These are phyloP conservation scores for Drosophila ogumai DNA, from an alignment of 1,140 invertebrate species.

Conservation along the genomic window DNA sequence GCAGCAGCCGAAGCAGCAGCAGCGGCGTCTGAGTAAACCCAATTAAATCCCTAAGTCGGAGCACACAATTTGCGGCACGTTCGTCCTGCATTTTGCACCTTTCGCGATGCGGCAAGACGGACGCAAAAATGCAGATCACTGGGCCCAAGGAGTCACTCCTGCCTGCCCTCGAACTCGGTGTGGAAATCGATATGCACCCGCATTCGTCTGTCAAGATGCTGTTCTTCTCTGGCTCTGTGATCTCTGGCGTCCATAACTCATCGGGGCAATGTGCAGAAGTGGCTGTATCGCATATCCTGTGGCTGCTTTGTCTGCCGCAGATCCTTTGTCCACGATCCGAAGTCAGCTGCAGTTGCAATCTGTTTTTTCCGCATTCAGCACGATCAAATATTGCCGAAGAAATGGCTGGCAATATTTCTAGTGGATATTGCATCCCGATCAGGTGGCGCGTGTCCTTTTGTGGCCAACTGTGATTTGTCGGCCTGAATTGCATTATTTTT, in stretches of 20 bases:
- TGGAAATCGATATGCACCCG: slow-evolving; percentile 78
- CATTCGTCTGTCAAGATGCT: slow-evolving; percentile 64
- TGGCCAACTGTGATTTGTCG: slow-evolving; percentile 77
- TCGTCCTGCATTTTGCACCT: slow-evolving; percentile 70
- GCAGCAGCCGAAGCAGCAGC: slow-evolving; percentile 20
- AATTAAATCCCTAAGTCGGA: slow-evolving; percentile 75
- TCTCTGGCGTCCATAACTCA: slow-evolving; percentile 68
- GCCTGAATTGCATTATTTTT: slow-evolving; percentile 35
- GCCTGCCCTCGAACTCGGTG: background rate
- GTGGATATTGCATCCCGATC: slow-evolving; percentile 43
- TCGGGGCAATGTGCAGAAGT: slow-evolving; percentile 81
- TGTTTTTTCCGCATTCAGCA: slow-evolving; percentile 72
- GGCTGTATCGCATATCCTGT: slow-evolving; percentile 82
- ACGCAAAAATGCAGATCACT: slow-evolving; percentile 73
- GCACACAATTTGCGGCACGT: slow-evolving; percentile 69
- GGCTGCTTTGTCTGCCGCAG: slow-evolving; percentile 66
- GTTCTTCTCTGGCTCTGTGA: background rate
- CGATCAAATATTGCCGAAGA: slow-evolving; percentile 78
- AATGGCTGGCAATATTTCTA: slow-evolving; percentile 1
- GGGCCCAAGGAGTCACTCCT: slow-evolving; percentile 25
- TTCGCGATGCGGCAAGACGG: slow-evolving; percentile 42
- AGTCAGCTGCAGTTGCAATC: slow-evolving; percentile 80
- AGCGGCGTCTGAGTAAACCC: slow-evolving; percentile 46
- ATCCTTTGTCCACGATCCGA: slow-evolving; percentile 47
- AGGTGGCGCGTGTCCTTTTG: slow-evolving; percentile 75